These are phyloP conservation scores for Chrysodeixis includens DNA, from an alignment of 2,888 invertebrate species.

Conservation along the genomic window DNA sequence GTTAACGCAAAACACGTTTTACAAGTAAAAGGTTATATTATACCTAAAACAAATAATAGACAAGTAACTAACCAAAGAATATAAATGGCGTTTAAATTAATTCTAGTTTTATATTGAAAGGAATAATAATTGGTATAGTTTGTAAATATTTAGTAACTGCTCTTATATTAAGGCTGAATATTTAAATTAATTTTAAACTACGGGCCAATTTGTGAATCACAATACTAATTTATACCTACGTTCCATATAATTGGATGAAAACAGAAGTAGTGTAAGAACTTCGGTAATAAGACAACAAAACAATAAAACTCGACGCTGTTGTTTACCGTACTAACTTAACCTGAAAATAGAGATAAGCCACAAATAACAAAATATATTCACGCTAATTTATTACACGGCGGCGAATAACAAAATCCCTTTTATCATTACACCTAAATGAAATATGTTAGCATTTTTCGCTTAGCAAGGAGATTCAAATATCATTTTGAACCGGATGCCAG, in stretches of 20 bases:
- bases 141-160: too few species aligned
- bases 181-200: too few species aligned
- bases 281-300: neutral
- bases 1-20: too few species aligned
- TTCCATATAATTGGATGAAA: neutral
- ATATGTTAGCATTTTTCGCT: slow-evolving; percentile 43
- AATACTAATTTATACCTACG: neutral
- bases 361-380: slow-evolving; percentile 11
- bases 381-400: slow-evolving; percentile 10
- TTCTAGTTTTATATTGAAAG: too few species aligned
- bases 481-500: slow-evolving; percentile 56
- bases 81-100: too few species aligned
- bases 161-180: too few species aligned
- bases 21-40: too few species aligned
- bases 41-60: too few species aligned
- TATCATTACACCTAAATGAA: slow-evolving; percentile 26
- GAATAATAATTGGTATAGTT: too few species aligned
- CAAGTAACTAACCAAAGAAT: too few species aligned
- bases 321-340: neutral
- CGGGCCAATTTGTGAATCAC: neutral
- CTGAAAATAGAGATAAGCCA: slow-evolving; percentile 9
- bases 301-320: neutral
- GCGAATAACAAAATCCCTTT: slow-evolving; percentile 24
- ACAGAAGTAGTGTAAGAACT: neutral
- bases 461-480: slow-evolving; percentile 55